These are phyloP conservation scores for Dryobota labecula DNA, from an alignment of 2,888 invertebrate genomes.

Conservation along the genomic window DNA sequence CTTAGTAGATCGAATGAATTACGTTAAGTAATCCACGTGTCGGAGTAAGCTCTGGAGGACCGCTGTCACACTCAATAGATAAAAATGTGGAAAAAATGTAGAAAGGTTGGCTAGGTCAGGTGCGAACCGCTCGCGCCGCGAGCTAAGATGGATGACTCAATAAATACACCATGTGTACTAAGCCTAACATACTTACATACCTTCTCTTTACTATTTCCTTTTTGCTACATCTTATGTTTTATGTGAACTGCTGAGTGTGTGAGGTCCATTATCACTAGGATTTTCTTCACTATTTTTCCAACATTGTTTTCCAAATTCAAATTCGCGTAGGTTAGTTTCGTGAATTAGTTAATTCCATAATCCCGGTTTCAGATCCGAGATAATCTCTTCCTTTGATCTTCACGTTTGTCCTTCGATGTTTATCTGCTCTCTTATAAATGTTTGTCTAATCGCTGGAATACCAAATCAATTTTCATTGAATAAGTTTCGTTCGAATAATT, in stretches of 20 bases:
- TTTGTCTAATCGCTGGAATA: conserved; percentile 26
- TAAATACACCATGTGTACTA: conserved; percentile 49
- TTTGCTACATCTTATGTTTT: conserved; percentile 35
- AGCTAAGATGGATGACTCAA: conserved; percentile 48
- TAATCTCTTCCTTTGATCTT: conserved; percentile 35
- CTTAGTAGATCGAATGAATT: conserved; percentile 55
- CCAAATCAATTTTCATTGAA: conserved; percentile 47
- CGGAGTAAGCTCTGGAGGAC: conserved; percentile 38
- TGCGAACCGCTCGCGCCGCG: conserved; percentile 36
- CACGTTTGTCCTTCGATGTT: conserved; percentile 31
- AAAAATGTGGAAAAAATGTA: conserved; percentile 56
- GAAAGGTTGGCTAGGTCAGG: conserved; percentile 45
- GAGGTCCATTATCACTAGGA: conserved; percentile 24
- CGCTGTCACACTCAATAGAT: conserved; percentile 59
- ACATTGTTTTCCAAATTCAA: conserved; percentile 2
- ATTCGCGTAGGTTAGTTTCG: conserved; percentile 12
- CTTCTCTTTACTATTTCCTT: conserved; percentile 22
- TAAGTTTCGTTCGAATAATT: conserved; percentile 45
- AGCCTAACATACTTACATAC: conserved; percentile 31
- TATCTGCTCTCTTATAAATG: conserved; percentile 36
- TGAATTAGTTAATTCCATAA: conserved; percentile 37
- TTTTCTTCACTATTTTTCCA: conserved; percentile 14
- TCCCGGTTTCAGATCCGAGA: conserved; percentile 17
- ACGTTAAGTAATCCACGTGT: conserved; percentile 56
- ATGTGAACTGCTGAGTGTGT: conserved; percentile 47